Evolutionary conservation across 2,113 vertebrate species (phyloP).

Genomic region (pig (Sus scrofa)): T2T-Sscrofa CM000812.6:78994001-78994500

Average conservation of each 20-base stretch:
- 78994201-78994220: not conserved
- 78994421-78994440: not conserved
- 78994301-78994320: not conserved
- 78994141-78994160: not conserved
- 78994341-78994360: not conserved
- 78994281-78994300: not conserved
- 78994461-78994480: not conserved
- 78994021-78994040: not conserved
- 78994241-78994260: not conserved
- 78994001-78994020: not conserved
- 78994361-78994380: not conserved
- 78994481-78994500: not conserved
- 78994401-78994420: not conserved
- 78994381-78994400: not conserved
- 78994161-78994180: not conserved
- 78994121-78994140: not conserved
- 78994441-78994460: not conserved
- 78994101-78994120: not conserved
- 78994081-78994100: slow-evolving; percentile 13
- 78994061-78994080: not conserved
- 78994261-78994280: not conserved
- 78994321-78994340: not conserved
- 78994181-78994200: not conserved
- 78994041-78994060: not conserved
- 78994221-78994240: not conserved